phyloP scores from a whole-genome alignment of 2,113 vertebrate genomes.

The Dromaius novaehollandiae region DNA sequence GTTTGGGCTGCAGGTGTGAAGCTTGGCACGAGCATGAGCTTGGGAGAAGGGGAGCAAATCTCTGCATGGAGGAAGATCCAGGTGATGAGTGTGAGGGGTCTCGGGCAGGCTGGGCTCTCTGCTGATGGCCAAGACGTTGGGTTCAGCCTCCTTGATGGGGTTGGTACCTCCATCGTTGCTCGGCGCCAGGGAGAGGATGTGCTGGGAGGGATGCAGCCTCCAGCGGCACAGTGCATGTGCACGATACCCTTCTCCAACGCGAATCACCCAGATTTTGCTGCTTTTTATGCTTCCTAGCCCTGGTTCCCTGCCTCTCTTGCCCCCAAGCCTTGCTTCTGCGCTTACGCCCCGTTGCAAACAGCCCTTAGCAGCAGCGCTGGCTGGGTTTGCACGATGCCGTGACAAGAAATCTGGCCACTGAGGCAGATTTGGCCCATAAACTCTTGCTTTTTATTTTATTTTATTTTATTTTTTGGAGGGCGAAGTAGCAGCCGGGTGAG shows the following conservation, averaged over 20 bases:
- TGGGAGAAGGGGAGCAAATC: neutral
- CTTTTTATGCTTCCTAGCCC: too few species aligned
- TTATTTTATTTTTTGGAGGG: too few species aligned
- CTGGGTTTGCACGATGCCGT: neutral
- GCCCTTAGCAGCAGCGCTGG: neutral
- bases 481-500: too few species aligned
- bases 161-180: neutral
- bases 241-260: too few species aligned
- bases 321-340: neutral
- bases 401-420: neutral
- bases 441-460: neutral
- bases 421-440: accelerated
- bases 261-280: too few species aligned
- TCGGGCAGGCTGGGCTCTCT: neutral
- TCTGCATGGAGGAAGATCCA: neutral
- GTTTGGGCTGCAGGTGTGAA: neutral
- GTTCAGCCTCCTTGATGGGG: neutral
- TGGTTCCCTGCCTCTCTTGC: neutral
- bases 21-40: too few species aligned
- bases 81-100: neutral
- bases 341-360: neutral
- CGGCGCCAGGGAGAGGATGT: too few species aligned
- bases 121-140: neutral
- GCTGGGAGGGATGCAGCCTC: too few species aligned
- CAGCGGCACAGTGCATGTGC: too few species aligned